Base-by-base conservation (phyloP, 2,888 invertebrate genomes). In the Netelia fuscicornis region DNA sequence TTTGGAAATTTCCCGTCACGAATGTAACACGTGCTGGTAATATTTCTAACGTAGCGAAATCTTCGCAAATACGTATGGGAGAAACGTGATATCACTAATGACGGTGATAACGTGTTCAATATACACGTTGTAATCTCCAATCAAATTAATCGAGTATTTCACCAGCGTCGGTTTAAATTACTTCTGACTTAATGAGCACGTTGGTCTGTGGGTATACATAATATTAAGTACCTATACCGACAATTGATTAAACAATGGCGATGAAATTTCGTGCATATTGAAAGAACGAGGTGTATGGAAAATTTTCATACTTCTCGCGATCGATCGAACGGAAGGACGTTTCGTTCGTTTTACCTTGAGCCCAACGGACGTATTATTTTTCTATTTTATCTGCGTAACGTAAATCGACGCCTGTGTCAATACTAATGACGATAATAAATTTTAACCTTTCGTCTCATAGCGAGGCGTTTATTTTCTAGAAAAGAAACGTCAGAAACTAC, bases 1-100 rank as follows among this genome's bases (percentile, higher is more conserved):
- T 67, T 78, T 70, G 20, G 79, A 62, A 83, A 79, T 58, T 79
- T 79, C 79, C 70, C 79, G 56, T 23, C 60, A 48, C 64, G 67
- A 74, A 68, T 56, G 52, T 8, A 54, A 54, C 74, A 25, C 60
- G 74, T 52, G 37, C 30, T 60, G 74, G 72, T 56, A 70, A 74
- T 54, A 30, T 74, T 37, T 83, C 48, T 70, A 68, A 11, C 37
- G 54, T 52, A 70, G 10, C 65, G 30, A 64, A 75, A 64, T 64
- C 52, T 64, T 52, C 13, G 60, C 60, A 42, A 62, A 79, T 74
- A 58, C 62, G 54, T 56, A 68, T 48, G 44, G 25, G 37, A 30
- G 67, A 48, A 54, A 54, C 74, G 83, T 54, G 54, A 74, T 74
- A 76, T 25, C 48, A 42, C 44, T 67, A 25, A 48, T 77, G 65